Conservation (phyloP, 2,113 vertebrate species). For the human (Homo sapiens) region DNA sequence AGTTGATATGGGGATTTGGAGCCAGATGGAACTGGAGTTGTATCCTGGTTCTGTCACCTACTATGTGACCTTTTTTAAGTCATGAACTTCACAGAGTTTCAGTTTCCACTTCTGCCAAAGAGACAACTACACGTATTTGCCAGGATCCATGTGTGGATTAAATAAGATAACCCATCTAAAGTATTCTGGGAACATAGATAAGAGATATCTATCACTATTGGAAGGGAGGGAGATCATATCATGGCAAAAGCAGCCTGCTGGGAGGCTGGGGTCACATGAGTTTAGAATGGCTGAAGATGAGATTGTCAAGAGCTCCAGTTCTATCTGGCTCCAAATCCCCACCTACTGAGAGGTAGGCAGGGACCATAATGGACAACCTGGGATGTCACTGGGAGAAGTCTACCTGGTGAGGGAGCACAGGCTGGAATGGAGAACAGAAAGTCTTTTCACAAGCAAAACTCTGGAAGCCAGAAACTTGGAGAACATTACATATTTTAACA, state of each 20-base stretch:
- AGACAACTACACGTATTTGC: background rate
- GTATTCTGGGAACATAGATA: background rate
- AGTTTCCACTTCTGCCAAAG: background rate
- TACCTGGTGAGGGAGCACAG: background rate
- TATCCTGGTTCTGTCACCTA: background rate
- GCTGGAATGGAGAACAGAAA: background rate
- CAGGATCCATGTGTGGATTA: background rate
- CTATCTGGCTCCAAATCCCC: too few relatives aligned
- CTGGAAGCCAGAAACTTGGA: background rate
- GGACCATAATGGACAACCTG: too few relatives aligned
- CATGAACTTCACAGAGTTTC: background rate
- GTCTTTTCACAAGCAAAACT: background rate
- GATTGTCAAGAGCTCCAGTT: too few relatives aligned
- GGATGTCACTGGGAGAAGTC: accelerated
- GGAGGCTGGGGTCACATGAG: background rate
- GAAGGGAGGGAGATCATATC: accelerated
- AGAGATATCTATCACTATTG: background rate
- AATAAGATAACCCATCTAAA: background rate
- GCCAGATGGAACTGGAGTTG: background rate
- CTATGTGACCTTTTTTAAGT: background rate
- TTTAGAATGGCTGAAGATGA: background rate
- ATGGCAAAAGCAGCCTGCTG: accelerated
- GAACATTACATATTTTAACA: background rate
- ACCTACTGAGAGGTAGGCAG: background rate
- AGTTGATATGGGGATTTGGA: background rate